phyloP scores from a whole-genome alignment of 2,113 vertebrate genomes.

The Atherinomorus stipes region DNA sequence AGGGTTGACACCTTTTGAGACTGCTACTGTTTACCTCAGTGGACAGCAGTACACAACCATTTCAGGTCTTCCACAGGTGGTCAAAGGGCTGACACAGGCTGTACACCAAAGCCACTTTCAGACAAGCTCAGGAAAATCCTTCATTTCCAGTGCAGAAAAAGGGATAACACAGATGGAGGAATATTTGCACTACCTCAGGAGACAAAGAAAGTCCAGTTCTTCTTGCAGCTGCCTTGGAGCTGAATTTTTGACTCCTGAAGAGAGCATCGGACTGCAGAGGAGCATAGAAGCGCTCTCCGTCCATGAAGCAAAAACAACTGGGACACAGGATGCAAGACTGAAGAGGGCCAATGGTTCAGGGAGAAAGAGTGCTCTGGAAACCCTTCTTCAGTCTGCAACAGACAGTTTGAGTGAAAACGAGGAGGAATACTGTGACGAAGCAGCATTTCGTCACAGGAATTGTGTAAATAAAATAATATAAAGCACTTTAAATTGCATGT shows the following conservation, averaged over 20 bases:
- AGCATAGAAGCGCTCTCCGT: background rate
- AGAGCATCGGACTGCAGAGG: background rate
- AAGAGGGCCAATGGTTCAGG: background rate
- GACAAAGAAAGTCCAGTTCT: no score
- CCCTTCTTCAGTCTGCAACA: background rate
- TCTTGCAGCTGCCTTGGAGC: no score
- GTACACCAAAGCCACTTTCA: background rate
- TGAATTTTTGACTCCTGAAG: background rate
- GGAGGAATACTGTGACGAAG: no score
- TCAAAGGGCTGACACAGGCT: background rate
- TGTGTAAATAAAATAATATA: no score
- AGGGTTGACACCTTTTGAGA: no score
- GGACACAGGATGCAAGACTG: no score
- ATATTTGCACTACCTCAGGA: no score
- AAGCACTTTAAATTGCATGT: no score
- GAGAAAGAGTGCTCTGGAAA: background rate
- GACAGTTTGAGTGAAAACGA: background rate
- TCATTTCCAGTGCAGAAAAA: background rate
- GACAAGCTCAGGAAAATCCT: no score
- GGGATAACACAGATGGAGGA: background rate
- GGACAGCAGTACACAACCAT: conserved; percentile 1
- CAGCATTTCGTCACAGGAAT: no score
- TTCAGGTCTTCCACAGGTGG: no score
- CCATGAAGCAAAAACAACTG: background rate
- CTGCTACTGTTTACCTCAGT: conserved; percentile 2